Percentiles rank a stretch among this genome's conserved stretches.
phyloP scores from a whole-genome alignment of 2,113 vertebrate genomes.

The Tyrannus savana region DNA sequence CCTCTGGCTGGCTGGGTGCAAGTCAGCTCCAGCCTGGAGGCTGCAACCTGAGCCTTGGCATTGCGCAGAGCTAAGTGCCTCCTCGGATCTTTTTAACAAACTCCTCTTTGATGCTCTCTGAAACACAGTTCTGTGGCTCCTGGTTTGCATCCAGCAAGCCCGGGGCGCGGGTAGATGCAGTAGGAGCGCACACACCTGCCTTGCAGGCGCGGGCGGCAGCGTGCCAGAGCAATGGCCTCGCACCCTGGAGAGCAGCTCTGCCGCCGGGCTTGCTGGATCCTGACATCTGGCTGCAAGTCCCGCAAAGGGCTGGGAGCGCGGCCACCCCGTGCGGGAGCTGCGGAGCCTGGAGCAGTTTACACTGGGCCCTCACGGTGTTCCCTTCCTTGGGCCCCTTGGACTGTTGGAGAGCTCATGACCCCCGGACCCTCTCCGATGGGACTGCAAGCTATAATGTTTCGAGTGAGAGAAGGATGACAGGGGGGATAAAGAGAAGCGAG shows the following conservation, averaged over 20 bases:
- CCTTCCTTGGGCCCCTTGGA: conserved; percentile 6
- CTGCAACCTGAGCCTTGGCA: neutral
- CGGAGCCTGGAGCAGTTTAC: neutral
- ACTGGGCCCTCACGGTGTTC: neutral
- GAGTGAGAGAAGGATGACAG: neutral
- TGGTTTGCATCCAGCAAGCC: neutral
- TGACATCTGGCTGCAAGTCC: neutral
- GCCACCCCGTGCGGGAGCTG: fast-evolving
- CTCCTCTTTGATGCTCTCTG: conserved; percentile 27
- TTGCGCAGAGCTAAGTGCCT: neutral
- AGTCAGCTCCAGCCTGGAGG: neutral
- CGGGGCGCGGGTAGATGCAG: fast-evolving
- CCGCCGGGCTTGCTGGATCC: fast-evolving
- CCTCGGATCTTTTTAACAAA: neutral
- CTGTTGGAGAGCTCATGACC: neutral
- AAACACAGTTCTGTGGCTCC: neutral
- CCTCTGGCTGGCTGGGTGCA: neutral
- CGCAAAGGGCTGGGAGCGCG: fast-evolving
- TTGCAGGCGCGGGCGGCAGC: fast-evolving
- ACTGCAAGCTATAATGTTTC: neutral
- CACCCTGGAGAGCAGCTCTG: neutral
- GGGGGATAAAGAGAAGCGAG: conserved; percentile 1
- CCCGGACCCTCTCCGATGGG: neutral
- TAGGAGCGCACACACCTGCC: fast-evolving
- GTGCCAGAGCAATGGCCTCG: neutral